Base-by-base conservation (phyloP, 2,113 vertebrate species). In the Typhlomys cinereus region DNA sequence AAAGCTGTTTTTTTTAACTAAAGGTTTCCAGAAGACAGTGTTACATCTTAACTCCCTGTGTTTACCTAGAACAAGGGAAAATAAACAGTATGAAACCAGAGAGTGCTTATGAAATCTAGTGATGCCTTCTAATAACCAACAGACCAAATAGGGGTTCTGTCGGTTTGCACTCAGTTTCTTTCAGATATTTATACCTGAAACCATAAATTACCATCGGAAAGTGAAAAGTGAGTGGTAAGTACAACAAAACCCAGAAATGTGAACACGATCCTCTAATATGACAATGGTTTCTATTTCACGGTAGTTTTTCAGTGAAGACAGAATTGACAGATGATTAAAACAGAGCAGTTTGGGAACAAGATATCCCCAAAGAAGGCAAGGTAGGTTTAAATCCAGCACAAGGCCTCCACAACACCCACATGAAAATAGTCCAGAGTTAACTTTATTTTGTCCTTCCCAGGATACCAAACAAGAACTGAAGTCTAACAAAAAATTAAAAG, bases 341-440 rank as follows among this genome's bases (percentile, higher is more conserved):
- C 8, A 81, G 36, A 59, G 25, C 41, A 44, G 11, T 48, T 59
- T 62, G 7, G 46, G 85, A 89, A 69, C 44, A 91, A 80, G 57
- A 85, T n/a, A 61, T 54, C 21, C 27, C 69, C 46, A 75, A 4
- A 81, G 62, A 44, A 74, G 46, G 50, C 50, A 13, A 39, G n/a
- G 54, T n/a, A n/a, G n/a, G n/a, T 17, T 0, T 34, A 87, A 93
- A 82, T n/a, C 48, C 27, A 54, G 75, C 11, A 62, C 0, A 5
- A 78, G 25, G 50, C 85, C 18, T 78, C 39, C 15, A 21, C 46
- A 81, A 86, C 15, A 64, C 69, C 64, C 44, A 59, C 62, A 66
- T 66, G 93, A 88, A 34, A 88, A 90, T 69, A 27, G n/a, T 78
- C 71, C 27, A 18, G n/a, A n/a, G 44, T 80, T 92, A 73, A 80